These are phyloP conservation scores for Parasteatoda lunata DNA, from an alignment of 2,888 invertebrate genomes.

Conservation along the genomic window DNA sequence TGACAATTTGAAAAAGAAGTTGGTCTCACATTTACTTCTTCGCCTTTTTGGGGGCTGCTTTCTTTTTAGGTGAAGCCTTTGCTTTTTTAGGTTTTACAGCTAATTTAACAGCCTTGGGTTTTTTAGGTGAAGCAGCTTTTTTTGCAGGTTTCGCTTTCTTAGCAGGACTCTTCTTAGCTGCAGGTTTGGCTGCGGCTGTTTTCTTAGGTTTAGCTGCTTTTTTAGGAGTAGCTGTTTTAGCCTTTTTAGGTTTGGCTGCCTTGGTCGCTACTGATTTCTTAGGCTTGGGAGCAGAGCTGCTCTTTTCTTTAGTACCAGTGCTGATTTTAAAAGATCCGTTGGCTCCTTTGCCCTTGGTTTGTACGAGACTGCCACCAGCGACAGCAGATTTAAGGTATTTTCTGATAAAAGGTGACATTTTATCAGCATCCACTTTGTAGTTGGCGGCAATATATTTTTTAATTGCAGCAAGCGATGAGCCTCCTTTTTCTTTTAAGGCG, in stretches of 20 bases:
- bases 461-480: slow-evolving; percentile 79
- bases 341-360: slow-evolving; percentile 72
- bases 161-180: slow-evolving; percentile 37
- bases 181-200: slow-evolving; percentile 11
- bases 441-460: slow-evolving; percentile 80
- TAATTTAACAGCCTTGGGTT: slow-evolving; percentile 33
- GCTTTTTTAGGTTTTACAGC: slow-evolving; percentile 68
- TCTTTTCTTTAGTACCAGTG: slow-evolving; percentile 35
- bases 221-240: slow-evolving; percentile 45
- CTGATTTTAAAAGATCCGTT: slow-evolving; percentile 72
- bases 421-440: slow-evolving; percentile 77
- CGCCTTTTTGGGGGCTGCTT: slow-evolving; percentile 59
- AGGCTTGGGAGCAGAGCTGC: slow-evolving; percentile 49
- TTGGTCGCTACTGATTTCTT: slow-evolving; percentile 55
- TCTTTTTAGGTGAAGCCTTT: slow-evolving; percentile 63
- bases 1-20: slow-evolving; percentile 5
- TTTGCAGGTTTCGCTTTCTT: slow-evolving; percentile 66
- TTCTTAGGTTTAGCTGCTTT: slow-evolving; percentile 49
- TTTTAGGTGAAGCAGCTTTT: slow-evolving; percentile 37
- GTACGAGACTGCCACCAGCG: slow-evolving; percentile 74
- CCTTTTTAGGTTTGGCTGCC: slow-evolving; percentile 44
- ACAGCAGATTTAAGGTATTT: slow-evolving; percentile 79
- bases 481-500: slow-evolving; percentile 76
- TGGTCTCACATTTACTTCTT: slow-evolving; percentile 34
- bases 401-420: slow-evolving; percentile 79